A percentile compares a stretch with the other conserved stretches of the same genome.
Conservation (phyloP, 2,113 vertebrate genomes). For the Neotoma lepida region DNA sequence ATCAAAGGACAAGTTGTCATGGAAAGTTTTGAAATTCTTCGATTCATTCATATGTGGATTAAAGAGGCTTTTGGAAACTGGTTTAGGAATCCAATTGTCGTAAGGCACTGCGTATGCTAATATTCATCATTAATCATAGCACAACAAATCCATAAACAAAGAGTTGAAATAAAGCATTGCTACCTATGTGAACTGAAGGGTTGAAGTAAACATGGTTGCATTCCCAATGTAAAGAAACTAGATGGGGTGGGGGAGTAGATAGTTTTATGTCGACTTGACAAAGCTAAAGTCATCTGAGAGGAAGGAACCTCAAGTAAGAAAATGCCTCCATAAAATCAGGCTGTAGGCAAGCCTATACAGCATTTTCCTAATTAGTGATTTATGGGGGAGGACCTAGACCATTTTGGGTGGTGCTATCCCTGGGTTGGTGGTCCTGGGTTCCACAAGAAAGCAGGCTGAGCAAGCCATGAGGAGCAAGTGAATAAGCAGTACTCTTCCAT, state of each 20-base stretch:
- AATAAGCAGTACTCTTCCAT: neutral
- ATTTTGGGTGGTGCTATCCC: neutral
- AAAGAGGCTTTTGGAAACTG: neutral
- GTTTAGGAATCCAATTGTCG: neutral
- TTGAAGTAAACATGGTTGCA: neutral
- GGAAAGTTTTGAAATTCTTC: neutral
- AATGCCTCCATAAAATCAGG: neutral
- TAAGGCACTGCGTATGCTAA: neutral
- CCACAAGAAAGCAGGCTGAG: neutral
- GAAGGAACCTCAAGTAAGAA: neutral
- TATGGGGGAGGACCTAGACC: neutral
- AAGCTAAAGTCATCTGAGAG: neutral
- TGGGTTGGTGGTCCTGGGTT: neutral
- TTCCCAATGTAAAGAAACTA: neutral
- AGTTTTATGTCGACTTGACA: neutral
- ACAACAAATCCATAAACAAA: neutral
- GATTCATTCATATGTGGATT: neutral
- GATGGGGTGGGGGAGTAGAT: too few species aligned
- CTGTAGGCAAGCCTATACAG: neutral
- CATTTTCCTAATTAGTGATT: neutral
- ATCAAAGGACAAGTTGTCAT: neutral
- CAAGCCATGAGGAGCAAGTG: neutral
- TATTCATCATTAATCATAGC: neutral
- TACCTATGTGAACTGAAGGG: neutral
- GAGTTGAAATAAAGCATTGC: neutral